Conservation (phyloP, 2,113 vertebrate genomes). For the Muscicapa adusta region DNA sequence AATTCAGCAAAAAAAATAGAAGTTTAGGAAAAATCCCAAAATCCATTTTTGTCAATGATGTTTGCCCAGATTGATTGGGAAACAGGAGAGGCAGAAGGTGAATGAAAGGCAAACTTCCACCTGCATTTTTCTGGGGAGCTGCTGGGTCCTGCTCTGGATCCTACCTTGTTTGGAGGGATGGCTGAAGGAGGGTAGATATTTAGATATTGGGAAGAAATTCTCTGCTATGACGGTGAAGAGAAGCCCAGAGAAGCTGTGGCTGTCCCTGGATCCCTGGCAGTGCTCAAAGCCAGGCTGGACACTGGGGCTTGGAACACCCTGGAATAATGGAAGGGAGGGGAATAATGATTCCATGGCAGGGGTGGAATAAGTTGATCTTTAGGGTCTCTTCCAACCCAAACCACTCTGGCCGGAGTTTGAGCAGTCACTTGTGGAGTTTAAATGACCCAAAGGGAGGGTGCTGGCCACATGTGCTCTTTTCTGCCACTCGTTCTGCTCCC, state of each 20-base stretch:
- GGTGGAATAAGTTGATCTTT: not conserved
- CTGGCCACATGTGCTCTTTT: not conserved
- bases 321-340: not conserved
- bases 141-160: not conserved
- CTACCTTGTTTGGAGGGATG: not conserved
- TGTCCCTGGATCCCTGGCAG: not conserved
- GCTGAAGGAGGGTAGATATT: not conserved
- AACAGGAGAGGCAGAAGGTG: not conserved
- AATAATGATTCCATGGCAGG: no score
- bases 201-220: not conserved
- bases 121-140: not conserved
- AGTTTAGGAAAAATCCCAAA: fast-evolving
- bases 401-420: not conserved
- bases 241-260: not conserved
- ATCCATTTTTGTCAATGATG: not conserved
- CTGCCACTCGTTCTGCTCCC: fast-evolving
- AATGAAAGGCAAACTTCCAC: not conserved
- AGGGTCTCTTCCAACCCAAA: not conserved
- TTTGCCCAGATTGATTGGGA: not conserved
- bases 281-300: not conserved
- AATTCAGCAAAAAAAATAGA: not conserved
- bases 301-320: fast-evolving
- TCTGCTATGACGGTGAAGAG: not conserved
- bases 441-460: not conserved
- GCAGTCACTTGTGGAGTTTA: fast-evolving